Base-by-base conservation (phyloP, 2,113 vertebrate species). In the Eudorcas thomsonii region DNA sequence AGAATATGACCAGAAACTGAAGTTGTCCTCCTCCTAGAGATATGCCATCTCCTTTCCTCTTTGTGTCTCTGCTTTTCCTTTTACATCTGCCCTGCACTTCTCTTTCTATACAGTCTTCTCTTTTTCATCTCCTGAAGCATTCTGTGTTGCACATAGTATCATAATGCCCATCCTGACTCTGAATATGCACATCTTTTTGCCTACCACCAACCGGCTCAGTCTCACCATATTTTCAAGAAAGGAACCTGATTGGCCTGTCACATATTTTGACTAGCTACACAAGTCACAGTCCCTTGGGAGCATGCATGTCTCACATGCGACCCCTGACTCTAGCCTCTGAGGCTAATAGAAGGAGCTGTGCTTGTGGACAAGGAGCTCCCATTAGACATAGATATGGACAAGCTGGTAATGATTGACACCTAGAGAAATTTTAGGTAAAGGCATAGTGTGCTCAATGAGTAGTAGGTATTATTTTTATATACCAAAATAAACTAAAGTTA, bases 401-500 rank as follows among this genome's bases (percentile, higher is more conserved):
- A 88, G 19, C 39, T 59, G 26, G 13, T 82, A 95, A 81, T 62
- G n/a, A 83, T 36, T n/a, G 39, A 26, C 43, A 67, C 74, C 39
- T 43, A 13, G 67, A 89, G 62, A 84, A 88, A 67, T 94, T 80
- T 93, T 50, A 94, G 55, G 26, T 91, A 81, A 57, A 91, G 36
- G 52, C 87, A 77, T 55, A 83, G 52, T 64, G 36, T 77, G 21
- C 17, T 91, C 39, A 77, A 8, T 33, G 23, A 77, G 3, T 84
- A 2, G 26, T 50, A 77, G 16, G 81, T 95, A 84, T 50, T 91
- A 78, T 85, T 90, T 86, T 91, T 78, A 62, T 88, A 21, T 83
- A 48, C 36, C 50, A 78, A 64, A 91, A 94, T 57, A 91, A 96
- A 83, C 60, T n/a, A 82, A 96, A 97, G 43, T 85, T 84, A 77